Base-by-base conservation (phyloP, 2,113 vertebrate genomes). In the Verasper variegatus region DNA sequence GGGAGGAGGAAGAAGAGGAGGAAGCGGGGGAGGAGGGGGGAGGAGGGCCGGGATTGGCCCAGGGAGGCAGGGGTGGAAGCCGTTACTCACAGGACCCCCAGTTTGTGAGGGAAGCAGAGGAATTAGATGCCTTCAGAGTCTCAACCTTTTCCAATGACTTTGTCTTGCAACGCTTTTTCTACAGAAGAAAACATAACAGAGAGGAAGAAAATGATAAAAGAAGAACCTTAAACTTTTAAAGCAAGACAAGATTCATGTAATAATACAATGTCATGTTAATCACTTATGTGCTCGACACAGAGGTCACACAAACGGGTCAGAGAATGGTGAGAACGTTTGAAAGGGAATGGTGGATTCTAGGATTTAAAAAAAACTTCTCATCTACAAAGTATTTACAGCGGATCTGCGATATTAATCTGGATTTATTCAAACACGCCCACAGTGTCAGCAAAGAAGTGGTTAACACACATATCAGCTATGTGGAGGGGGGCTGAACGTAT, bases 131-230 rank as follows among this genome's bases (percentile, higher is more conserved):
- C 77, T 94, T 96, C 82, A 97, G 63, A 1, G 93, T 95, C 89
- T 99, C 97, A 84, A 95, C 94, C 88, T 96, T 97, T 87, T 99
- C 97, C 74, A 86, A 92, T 11, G 87, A 86, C 94, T 97, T 98
- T 83, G 95, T 94, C 85, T 97, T 99, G 93, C 95, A 97, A 31
- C 97, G 96, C 59, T 98, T 99, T 85, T 98, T 99, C 97, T 99
- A 72, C 27, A 91, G 49, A 26, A 76, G 24, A 18, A 65, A 35
- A 74, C 62, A 21, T 71, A 45, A 47, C 3, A 42, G 18, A 52
- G 9, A 31, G n/a, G 57, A 15, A 74, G 40, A 26, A 26, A 52
- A 27, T n/a, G 17, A 69, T 65, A 13, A 49, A 24, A 31, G 35
- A 37, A 37, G 35, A 37, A 37, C 31, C 1, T 15, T 17, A 12